Evolutionary conservation across 2,113 vertebrate genomes (phyloP).

Genomic region (Gymnogyps californianus): DNA sequence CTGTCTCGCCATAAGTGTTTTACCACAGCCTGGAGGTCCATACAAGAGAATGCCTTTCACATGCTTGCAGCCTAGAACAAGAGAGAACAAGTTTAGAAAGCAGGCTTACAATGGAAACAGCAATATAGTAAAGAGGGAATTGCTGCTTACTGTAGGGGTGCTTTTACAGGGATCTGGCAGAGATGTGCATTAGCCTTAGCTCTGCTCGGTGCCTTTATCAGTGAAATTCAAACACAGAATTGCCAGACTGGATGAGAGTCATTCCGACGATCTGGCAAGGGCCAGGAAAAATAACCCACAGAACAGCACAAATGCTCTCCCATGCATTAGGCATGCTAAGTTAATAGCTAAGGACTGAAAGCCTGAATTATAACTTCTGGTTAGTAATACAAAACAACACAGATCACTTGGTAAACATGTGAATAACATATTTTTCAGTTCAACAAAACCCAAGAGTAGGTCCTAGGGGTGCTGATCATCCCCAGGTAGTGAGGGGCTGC

Average conservation of each 20-base stretch:
- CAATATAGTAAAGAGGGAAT: fast-evolving
- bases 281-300: background rate
- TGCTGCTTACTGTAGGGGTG: background rate
- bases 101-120: background rate
- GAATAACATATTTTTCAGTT: background rate
- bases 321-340: background rate
- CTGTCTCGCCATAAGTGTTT: slow-evolving; percentile 96
- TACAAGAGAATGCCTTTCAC: slow-evolving; percentile 97
- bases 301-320: background rate
- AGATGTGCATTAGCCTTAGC: background rate
- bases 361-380: background rate
- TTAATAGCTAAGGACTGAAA: background rate
- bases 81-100: background rate
- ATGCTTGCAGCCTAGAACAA: slow-evolving; percentile 89
- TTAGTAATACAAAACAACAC: background rate
- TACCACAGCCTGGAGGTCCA: slow-evolving; percentile 94
- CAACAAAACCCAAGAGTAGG: background rate
- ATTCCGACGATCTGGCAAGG: fast-evolving
- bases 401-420: too few species aligned
- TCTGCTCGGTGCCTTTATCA: fast-evolving
- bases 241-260: background rate
- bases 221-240: background rate
- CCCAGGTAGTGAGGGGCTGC: background rate
- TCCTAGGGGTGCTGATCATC: background rate
- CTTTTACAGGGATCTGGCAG: background rate